Percentiles rank a stretch among this genome's conserved stretches.
These are phyloP conservation scores for Coleophora flavipennella DNA, from an alignment of 2,888 invertebrate species.

Conservation along the genomic window DNA sequence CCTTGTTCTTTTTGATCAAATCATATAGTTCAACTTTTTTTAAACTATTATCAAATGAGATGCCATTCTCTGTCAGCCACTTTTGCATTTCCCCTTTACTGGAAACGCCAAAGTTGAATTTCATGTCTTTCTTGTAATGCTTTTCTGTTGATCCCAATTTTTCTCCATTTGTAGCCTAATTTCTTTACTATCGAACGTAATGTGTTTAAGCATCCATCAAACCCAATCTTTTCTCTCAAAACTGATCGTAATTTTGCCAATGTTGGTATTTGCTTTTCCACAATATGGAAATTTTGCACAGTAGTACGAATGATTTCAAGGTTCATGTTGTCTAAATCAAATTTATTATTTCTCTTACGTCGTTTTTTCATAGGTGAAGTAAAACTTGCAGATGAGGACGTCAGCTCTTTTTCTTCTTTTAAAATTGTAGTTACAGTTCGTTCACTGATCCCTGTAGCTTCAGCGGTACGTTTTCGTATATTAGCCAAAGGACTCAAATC, in stretches of 20 bases:
- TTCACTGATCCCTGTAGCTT: too few species aligned
- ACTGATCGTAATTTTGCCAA: constrained; percentile 3
- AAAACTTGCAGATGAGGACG: too few species aligned
- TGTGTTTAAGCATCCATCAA: too few species aligned
- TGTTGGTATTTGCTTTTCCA: constrained; percentile 8
- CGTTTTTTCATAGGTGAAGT: constrained; percentile 10
- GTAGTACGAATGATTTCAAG: not conserved
- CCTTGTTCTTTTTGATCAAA: not conserved
- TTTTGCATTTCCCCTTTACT: constrained; percentile 14
- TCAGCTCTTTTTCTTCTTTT: too few species aligned
- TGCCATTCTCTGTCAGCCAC: constrained; percentile 11
- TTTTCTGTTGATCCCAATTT: constrained; percentile 14
- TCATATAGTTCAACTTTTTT: constrained; percentile 5
- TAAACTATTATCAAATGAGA: constrained; percentile 7
- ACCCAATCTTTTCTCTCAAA: not conserved
- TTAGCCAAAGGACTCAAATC: too few species aligned
- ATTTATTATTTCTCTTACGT: constrained; percentile 7
- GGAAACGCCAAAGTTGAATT: constrained; percentile 14
- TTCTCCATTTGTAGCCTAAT: constrained; percentile 16
- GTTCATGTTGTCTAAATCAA: not conserved
- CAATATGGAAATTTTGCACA: not conserved
- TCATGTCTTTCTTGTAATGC: constrained; percentile 13
- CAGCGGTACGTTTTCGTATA: too few species aligned
- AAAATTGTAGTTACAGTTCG: too few species aligned
- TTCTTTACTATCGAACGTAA: constrained; percentile 4